Evolutionary conservation across 2,113 vertebrate genomes (phyloP).

Genomic region (Rhinolophus ferrumequinum): DNA sequence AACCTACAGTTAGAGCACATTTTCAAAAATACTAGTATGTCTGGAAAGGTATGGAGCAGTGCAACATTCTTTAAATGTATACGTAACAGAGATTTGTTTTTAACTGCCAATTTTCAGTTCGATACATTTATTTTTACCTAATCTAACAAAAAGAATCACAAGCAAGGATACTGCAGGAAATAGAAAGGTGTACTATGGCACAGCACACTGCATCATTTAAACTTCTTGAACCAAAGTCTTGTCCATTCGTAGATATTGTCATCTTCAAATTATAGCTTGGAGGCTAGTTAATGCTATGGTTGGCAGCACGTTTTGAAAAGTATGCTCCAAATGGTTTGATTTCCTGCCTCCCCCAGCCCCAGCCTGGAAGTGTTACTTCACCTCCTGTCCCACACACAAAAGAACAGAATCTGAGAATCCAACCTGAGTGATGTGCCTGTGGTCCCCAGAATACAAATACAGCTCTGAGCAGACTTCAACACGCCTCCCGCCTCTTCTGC

Average conservation of each 20-base stretch:
- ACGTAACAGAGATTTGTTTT: not conserved
- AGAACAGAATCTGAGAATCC: constrained; percentile 47
- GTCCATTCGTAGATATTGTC: not conserved
- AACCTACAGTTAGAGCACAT: not conserved
- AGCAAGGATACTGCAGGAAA: not conserved
- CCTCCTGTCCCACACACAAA: constrained; percentile 40
- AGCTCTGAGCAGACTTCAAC: constrained; percentile 27
- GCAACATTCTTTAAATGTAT: not conserved
- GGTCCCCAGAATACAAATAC: constrained; percentile 53
- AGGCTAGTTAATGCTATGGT: not conserved
- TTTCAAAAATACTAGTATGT: not conserved
- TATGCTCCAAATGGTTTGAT: not conserved
- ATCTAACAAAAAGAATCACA: not conserved
- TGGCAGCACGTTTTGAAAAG: not conserved
- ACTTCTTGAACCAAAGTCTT: not conserved
- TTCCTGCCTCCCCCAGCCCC: not conserved
- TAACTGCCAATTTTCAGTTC: not conserved
- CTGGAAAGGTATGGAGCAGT: not conserved
- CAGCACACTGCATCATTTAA: not conserved
- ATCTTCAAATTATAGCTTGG: not conserved
- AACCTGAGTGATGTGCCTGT: constrained; percentile 28
- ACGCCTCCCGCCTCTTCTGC: not conserved
- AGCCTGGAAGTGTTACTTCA: constrained; percentile 10
- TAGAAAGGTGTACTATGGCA: not conserved
- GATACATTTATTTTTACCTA: not conserved